Evolutionary conservation across 1,140 invertebrate genomes (phyloP).

Genomic region (Neotoxoptera formosana): DNA sequence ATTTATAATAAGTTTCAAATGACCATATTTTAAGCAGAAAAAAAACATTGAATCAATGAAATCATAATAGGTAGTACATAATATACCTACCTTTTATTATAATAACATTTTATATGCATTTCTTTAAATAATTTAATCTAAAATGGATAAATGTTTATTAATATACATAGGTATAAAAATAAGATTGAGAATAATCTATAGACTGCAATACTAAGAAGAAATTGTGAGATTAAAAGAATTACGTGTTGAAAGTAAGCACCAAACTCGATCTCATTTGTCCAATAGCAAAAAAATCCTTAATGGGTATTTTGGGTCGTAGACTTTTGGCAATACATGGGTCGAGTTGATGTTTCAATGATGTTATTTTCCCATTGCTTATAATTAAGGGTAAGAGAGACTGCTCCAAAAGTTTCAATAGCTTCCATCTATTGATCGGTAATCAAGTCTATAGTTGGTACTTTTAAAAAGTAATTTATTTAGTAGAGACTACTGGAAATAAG

Average conservation of each 20-base stretch:
- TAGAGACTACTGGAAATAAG: not conserved
- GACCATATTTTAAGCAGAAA: not conserved
- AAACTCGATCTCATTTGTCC: not conserved
- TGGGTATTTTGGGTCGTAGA: not conserved
- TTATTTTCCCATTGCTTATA: not conserved
- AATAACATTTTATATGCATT: not conserved
- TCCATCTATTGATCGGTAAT: not conserved
- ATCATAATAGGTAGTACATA: not conserved
- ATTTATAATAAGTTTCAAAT: not conserved
- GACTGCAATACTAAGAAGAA: not conserved
- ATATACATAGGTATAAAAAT: not conserved
- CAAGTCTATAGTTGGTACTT: not conserved
- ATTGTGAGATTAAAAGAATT: not conserved
- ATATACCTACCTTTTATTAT: too few species aligned
- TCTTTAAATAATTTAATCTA: not conserved
- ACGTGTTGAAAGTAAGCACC: not conserved
- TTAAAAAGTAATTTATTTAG: not conserved
- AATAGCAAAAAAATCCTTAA: not conserved
- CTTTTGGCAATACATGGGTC: not conserved
- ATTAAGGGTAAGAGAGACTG: not conserved
- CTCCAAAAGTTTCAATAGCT: not conserved
- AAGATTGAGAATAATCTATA: not conserved
- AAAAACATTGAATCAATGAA: not conserved
- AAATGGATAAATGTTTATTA: not conserved
- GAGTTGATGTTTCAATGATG: not conserved